Evolutionary conservation across 2,888 invertebrate species (phyloP).

Genomic region (Homarus gammarus): DNA sequence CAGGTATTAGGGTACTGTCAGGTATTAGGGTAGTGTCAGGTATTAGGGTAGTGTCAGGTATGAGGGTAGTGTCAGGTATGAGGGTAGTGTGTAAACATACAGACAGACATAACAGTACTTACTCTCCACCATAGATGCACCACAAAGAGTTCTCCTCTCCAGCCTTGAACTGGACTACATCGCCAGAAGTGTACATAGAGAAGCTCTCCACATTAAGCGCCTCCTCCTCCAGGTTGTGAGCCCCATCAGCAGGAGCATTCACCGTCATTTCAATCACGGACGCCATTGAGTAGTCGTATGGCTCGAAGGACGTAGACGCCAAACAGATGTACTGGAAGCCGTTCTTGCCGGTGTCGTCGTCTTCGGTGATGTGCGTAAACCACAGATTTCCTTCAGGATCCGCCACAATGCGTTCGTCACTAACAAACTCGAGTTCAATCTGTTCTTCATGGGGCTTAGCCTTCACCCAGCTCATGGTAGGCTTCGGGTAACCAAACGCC

Average conservation of each 20-base stretch:
- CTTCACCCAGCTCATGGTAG: constrained; percentile 61
- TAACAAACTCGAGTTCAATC: constrained; percentile 63
- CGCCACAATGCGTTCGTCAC: constrained; percentile 51
- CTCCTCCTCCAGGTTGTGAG: constrained; percentile 36
- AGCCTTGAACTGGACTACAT: constrained; percentile 45
- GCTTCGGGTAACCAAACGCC: constrained; percentile 54
- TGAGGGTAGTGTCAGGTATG: too few relatives aligned
- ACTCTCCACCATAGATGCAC: constrained; percentile 76
- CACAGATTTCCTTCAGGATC: constrained; percentile 69
- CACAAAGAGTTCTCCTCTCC: constrained; percentile 54
- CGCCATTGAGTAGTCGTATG: constrained; percentile 68
- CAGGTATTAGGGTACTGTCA: too few relatives aligned
- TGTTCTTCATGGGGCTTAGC: constrained; percentile 36
- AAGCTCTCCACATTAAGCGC: constrained; percentile 72
- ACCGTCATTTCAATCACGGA: constrained; percentile 58
- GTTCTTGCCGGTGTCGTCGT: constrained; percentile 52
- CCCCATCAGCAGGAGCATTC: constrained; percentile 53
- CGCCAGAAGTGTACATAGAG: constrained; percentile 65
- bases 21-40: too few relatives aligned
- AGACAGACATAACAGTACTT: constrained; percentile 36
- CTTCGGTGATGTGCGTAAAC: constrained; percentile 61
- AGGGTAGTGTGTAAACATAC: neutral
- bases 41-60: too few relatives aligned
- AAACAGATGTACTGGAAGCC: constrained; percentile 70
- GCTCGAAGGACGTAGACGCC: constrained; percentile 54